Evolutionary conservation across 1,140 invertebrate genomes (phyloP), one percentile per base, ranked within the genome.

Genomic region (Drosophila pseudoobscura): DNA sequence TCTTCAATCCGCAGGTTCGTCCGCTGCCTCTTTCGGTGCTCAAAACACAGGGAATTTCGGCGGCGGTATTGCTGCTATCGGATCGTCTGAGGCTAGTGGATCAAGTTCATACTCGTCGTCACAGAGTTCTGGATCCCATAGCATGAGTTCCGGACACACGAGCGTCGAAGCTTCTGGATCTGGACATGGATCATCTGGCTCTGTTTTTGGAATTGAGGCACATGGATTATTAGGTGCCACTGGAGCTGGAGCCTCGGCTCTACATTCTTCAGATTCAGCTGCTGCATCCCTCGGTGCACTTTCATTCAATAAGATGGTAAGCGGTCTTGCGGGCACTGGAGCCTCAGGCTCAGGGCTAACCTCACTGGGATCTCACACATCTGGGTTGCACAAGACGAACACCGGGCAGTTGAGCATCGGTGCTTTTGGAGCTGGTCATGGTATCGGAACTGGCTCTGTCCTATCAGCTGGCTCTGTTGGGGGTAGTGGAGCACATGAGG

Each of bases 81-180:
- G 24, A 26, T 5, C 4, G 0, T 26, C 24, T 4, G 24, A 58
- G 1, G 24, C 17, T 9, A 17, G 24, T 7, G 58, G 26, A 0
- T 52, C 47, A 2, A 6, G 50, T 26, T 26, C 24, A 26, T 26
- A 5, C 8, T 8, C 59, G 6, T 35, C 39, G 2, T 31, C 59
- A 0, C 13, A 29, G 6, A 13, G 13, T 24, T 13, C 13, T 15
- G 63, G 26, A 11, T 31, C 29, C 2, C 7, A 31, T 8, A 31
- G 29, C 29, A 8, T 2, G 8, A 31, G 7, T 7, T 8, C 29
- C 2, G 8, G n/a, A 5, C 24, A 26, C 24, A 26, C 5, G 24
- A 66, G 35, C 5, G 39, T 65, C 9, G n/a, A 46, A 26, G 26
- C 31, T 11, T 39, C 49, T 6, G 63, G 31, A 35, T 35, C 31